Percentiles rank a stretch among this genome's conserved stretches.
phyloP scores from a whole-genome alignment of 2,113 vertebrate species.

The Planiliza haematocheilus region DNA sequence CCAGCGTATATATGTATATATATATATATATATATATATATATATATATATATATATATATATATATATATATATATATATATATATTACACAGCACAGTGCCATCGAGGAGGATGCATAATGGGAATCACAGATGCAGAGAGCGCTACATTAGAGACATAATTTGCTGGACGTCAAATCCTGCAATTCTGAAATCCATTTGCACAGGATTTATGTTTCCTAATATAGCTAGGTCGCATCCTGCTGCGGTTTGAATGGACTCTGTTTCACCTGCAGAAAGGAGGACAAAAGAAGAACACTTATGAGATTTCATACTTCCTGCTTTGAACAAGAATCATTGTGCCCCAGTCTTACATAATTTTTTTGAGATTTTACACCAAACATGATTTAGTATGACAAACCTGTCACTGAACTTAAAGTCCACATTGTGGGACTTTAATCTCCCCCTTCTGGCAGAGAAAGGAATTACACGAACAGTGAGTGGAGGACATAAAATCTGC shows the following conservation, averaged over 20 bases:
- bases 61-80: no score
- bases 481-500: no score
- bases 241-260: slow-evolving; percentile 45
- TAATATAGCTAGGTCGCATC: slow-evolving; percentile 37
- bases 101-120: slow-evolving; percentile 3
- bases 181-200: slow-evolving; percentile 37
- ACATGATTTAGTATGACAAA: no score
- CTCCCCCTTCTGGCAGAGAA: no score
- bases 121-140: slow-evolving; percentile 1
- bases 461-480: no score
- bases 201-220: slow-evolving; percentile 33
- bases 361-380: no score
- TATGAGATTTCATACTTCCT: not conserved
- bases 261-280: slow-evolving; percentile 26
- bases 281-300: slow-evolving; percentile 8
- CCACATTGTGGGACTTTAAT: no score
- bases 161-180: slow-evolving; percentile 30
- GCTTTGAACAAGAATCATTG: not conserved
- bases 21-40: not conserved
- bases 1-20: not conserved
- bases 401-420: no score
- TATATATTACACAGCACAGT: not conserved
- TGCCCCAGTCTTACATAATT: no score
- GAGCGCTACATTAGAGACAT: not conserved
- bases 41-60: not conserved